A percentile compares a stretch with the other conserved stretches of the same genome.
Conservation (phyloP, 2,797 vertebrate genomes). For the Sebastes oblongus region DNA sequence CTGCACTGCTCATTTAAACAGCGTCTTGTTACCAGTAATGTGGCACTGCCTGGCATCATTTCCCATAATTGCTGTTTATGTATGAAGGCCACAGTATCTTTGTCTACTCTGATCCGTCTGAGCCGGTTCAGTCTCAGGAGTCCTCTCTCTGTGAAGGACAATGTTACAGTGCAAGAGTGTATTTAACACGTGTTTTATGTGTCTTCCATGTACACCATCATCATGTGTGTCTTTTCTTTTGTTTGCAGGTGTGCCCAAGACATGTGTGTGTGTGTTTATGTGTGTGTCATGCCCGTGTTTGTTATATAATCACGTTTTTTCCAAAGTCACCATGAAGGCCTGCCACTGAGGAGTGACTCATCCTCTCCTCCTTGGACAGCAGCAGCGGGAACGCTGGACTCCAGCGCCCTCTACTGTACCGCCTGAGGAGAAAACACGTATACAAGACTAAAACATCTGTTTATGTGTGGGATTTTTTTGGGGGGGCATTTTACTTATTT, state of each 20-base stretch:
- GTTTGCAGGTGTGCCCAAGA: neutral
- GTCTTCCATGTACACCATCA: neutral
- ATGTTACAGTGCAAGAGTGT: neutral
- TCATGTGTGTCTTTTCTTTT: neutral
- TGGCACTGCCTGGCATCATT: neutral
- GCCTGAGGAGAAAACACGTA: neutral
- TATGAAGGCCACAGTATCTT: constrained; percentile 26
- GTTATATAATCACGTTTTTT: constrained; percentile 3
- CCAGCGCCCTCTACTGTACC: constrained; percentile 51
- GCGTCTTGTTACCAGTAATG: neutral
- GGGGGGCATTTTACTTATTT: neutral
- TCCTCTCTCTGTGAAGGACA: constrained; percentile 29
- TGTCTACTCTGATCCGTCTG: neutral
- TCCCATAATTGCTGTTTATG: constrained; percentile 21
- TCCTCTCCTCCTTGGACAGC: constrained; percentile 7
- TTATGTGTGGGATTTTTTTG: accelerated
- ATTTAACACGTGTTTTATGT: neutral
- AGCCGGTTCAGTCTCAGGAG: constrained; percentile 1
- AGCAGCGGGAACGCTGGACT: constrained; percentile 13
- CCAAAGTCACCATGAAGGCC: constrained; percentile 42
- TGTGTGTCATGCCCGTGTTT: neutral
- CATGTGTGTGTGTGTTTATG: neutral
- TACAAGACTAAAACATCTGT: no score
- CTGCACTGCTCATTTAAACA: neutral
- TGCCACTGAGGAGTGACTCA: constrained; percentile 37